Percentiles rank a stretch among this genome's conserved stretches.
Conservation (phyloP, 2,888 invertebrate genomes). For the Mesorhabditis sp. region DNA sequence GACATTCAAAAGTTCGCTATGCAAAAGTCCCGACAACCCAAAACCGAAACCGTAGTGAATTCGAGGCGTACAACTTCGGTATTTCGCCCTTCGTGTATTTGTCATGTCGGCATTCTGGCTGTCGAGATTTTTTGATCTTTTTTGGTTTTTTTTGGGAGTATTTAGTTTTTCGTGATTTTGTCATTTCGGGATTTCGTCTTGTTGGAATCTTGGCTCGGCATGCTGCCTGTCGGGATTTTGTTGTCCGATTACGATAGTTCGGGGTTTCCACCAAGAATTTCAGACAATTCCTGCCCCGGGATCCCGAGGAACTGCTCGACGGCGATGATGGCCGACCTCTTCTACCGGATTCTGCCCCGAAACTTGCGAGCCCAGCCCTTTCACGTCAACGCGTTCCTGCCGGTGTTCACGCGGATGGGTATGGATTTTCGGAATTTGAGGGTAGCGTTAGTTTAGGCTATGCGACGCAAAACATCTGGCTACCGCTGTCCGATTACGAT, state of each 20-base stretch:
- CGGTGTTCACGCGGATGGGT: slow-evolving; percentile 47
- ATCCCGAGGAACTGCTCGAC: slow-evolving; percentile 42
- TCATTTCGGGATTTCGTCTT: no score
- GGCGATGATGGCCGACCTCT: slow-evolving; percentile 52
- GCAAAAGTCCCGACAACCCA: no score
- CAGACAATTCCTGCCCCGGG: slow-evolving; percentile 12
- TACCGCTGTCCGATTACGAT: slow-evolving; percentile 31
- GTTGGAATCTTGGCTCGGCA: no score
- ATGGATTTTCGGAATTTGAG: slow-evolving; percentile 11
- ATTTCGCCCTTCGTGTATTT: no score
- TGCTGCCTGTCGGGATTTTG: no score
- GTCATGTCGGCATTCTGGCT: no score
- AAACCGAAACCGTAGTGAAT: no score
- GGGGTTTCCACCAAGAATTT: neutral
- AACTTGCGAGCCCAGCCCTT: slow-evolving; percentile 32
- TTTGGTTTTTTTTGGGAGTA: neutral
- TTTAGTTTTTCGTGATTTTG: no score
- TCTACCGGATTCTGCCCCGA: slow-evolving; percentile 54
- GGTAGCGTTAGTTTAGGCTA: slow-evolving; percentile 18
- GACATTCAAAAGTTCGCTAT: no score
- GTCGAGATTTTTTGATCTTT: neutral
- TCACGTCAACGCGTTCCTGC: slow-evolving; percentile 50
- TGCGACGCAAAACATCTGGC: slow-evolving; percentile 32
- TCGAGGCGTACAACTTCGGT: no score
- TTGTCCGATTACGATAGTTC: neutral